Conservation (phyloP, 2,113 vertebrate genomes). For the Prionailurus viverrinus region DNA sequence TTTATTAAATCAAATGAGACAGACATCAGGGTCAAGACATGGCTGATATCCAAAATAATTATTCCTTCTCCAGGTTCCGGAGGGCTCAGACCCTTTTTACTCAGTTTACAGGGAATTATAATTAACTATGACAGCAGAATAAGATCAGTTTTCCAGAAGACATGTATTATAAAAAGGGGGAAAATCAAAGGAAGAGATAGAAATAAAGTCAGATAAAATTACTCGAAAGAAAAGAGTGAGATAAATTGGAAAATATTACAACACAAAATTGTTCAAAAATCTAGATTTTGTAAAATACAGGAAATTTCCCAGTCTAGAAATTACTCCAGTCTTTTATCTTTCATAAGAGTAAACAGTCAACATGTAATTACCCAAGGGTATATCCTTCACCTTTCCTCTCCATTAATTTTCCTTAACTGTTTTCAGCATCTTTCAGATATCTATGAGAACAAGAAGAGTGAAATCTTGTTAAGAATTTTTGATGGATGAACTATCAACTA, state of each 20-base stretch:
- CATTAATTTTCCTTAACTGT: slow-evolving; percentile 46
- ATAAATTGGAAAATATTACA: background rate
- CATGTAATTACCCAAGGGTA: background rate
- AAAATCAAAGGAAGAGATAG: background rate
- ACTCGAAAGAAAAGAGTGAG: background rate
- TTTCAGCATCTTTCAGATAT: slow-evolving; percentile 16
- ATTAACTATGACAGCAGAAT: background rate
- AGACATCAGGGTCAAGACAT: background rate
- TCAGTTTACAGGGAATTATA: background rate
- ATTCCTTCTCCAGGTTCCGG: background rate
- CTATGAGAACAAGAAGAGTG: background rate
- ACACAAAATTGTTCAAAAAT: background rate
- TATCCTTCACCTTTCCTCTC: slow-evolving; percentile 52
- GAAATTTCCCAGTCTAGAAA: background rate
- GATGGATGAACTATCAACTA: background rate
- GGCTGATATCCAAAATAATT: background rate
- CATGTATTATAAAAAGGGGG: background rate
- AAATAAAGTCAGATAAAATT: background rate
- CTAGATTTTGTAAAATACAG: background rate
- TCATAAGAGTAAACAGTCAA: background rate
- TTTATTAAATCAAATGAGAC: background rate
- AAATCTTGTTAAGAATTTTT: slow-evolving; percentile 17
- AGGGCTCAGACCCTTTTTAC: background rate
- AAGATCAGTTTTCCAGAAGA: slow-evolving; percentile 14
- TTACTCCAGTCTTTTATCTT: background rate